Conservation (phyloP, 2,113 vertebrate species). For the Pedionomus torquatus region DNA sequence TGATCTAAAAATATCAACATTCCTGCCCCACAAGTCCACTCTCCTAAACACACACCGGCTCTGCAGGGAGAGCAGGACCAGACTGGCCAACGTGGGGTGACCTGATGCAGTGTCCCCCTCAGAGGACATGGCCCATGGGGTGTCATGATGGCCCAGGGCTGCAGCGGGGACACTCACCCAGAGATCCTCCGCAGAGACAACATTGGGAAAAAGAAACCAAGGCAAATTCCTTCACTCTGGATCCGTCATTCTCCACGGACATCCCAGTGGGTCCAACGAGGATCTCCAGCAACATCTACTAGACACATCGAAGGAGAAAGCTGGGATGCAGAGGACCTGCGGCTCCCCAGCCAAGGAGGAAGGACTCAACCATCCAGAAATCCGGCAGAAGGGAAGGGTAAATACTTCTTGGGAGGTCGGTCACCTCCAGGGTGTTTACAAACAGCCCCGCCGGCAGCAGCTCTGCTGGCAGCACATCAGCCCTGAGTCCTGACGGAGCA, state of each 20-base stretch:
- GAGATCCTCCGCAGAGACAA: not conserved
- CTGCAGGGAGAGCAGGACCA: not conserved
- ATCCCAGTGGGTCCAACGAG: accelerated
- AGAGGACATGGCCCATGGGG: accelerated
- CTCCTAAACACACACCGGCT: not conserved
- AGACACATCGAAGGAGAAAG: accelerated
- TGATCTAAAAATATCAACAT: not conserved
- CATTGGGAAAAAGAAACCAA: accelerated
- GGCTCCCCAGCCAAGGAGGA: not conserved
- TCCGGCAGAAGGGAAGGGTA: not conserved
- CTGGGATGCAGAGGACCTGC: not conserved
- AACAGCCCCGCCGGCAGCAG: accelerated
- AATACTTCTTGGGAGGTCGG: not conserved
- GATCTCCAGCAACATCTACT: accelerated
- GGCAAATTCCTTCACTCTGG: not conserved
- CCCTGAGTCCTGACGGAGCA: not conserved
- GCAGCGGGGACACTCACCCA: accelerated
- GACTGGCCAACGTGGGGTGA: not conserved
- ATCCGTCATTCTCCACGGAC: accelerated
- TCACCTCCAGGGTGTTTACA: not conserved
- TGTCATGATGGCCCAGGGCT: accelerated
- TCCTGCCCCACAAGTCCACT: not conserved
- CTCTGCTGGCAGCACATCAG: not conserved
- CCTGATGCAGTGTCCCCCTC: not conserved
- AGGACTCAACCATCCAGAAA: not conserved